These are phyloP conservation scores for Sprattus sprattus DNA, from an alignment of 2,113 vertebrate species.

Conservation along the genomic window DNA sequence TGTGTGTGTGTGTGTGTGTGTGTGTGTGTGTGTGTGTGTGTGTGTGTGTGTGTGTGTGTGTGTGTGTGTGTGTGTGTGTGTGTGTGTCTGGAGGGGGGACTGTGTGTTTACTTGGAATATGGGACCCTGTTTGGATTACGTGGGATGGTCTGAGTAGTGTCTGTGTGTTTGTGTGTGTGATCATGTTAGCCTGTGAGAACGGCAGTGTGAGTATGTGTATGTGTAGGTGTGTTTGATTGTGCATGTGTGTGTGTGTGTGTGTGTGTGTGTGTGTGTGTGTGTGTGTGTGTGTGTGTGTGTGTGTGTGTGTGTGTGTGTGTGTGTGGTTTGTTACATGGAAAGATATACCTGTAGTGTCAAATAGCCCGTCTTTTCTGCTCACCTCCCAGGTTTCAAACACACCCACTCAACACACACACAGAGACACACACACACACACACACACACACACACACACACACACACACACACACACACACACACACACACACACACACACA, in stretches of 20 bases:
- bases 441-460: conserved; percentile 15
- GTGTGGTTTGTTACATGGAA: not conserved
- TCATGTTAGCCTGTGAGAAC: not conserved
- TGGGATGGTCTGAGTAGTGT: not conserved
- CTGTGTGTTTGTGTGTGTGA: not conserved
- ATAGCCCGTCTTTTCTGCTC: not conserved
- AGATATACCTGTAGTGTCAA: not conserved
- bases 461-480: not conserved
- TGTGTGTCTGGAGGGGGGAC: not conserved
- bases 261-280: not conserved
- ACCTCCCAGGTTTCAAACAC: conserved; percentile 2
- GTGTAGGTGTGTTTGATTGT: not conserved
- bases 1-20: not conserved
- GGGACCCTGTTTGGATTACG: too few species aligned
- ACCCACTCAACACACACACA: not conserved
- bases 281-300: not conserved
- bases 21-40: not conserved
- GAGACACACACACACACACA: not conserved
- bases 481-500: not conserved
- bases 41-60: not conserved
- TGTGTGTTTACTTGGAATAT: not conserved
- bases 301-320: not conserved
- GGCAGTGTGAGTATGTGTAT: not conserved
- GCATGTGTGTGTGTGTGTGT: not conserved
- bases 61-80: not conserved